Evolutionary conservation across 35 echinoderm and acorn worm genomes (phyloP).

Genomic region (Apostichopus parvimensis): DNA sequence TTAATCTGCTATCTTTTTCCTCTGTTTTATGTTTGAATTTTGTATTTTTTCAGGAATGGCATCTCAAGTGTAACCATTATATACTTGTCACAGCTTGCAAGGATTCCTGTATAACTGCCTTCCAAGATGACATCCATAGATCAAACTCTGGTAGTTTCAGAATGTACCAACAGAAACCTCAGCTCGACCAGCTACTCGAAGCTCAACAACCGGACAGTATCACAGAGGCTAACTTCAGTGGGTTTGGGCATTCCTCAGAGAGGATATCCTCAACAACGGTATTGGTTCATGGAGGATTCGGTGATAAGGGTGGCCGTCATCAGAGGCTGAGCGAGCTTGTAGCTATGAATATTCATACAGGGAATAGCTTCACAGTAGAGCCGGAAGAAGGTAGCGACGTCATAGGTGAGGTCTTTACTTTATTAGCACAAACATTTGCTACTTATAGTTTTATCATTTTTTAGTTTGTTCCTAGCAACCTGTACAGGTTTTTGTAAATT

Average conservation of each 20-base stretch:
- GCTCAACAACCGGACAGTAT: neutral
- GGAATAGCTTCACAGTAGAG: neutral
- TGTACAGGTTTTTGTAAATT: too few species aligned
- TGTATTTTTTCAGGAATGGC: constrained; percentile 79
- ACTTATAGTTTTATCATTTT: too few species aligned
- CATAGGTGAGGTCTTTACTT: neutral
- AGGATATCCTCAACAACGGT: neutral
- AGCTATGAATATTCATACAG: neutral
- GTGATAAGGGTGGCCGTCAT: constrained; percentile 45
- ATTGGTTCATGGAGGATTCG: constrained; percentile 54
- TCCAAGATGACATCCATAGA: neutral
- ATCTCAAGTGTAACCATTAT: constrained; percentile 90
- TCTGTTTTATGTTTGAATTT: neutral
- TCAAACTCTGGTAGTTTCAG: neutral
- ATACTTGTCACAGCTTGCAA: constrained; percentile 65
- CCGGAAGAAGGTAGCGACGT: neutral
- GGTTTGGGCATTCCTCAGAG: constrained; percentile 1
- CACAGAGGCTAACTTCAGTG: neutral
- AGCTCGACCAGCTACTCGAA: neutral
- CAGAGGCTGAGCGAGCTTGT: constrained; percentile 39
- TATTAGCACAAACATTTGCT: too few species aligned
- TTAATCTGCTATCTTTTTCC: too few species aligned
- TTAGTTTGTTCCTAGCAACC: too few species aligned
- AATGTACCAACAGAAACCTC: neutral
- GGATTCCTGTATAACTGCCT: constrained; percentile 40